Percentiles rank a stretch among this genome's conserved stretches.
phyloP scores from a whole-genome alignment of 2,888 invertebrate genomes.

The Napeogenes inachia region DNA sequence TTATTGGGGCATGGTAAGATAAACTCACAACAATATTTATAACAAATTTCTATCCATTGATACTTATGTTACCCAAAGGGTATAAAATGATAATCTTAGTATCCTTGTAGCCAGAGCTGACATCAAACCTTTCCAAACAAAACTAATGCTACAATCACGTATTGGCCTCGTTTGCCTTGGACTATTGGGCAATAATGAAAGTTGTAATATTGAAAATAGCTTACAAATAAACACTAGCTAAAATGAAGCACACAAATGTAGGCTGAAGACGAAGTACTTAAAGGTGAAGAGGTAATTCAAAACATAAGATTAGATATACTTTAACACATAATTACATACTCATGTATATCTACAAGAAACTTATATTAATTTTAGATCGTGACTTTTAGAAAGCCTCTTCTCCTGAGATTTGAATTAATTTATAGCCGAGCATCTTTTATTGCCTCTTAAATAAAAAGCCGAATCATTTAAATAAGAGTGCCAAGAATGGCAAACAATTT shows the following conservation, averaged over 20 bases:
- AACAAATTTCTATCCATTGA: neutral
- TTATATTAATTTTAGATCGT: no score
- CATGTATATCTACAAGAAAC: no score
- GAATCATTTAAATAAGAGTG: neutral
- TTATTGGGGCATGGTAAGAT: no score
- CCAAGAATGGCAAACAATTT: neutral
- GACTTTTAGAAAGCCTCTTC: no score
- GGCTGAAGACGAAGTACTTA: neutral
- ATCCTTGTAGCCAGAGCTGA: conserved; percentile 22
- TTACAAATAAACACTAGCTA: conserved; percentile 16
- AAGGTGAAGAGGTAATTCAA: no score
- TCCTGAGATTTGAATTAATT: no score
- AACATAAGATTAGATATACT: no score
- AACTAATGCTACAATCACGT: conserved; percentile 33
- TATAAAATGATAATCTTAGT: conserved; percentile 5
- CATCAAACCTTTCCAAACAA: conserved; percentile 27
- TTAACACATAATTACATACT: no score
- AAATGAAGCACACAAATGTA: neutral
- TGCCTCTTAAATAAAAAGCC: neutral
- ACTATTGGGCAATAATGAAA: conserved; percentile 32
- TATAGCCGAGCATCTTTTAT: no score
- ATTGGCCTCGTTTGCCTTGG: conserved; percentile 27
- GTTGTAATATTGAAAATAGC: conserved; percentile 32
- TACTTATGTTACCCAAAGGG: neutral
- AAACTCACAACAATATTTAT: no score